Evolutionary conservation across 2,888 invertebrate genomes (phyloP), one percentile per base, ranked within the genome.

Genomic region (Seira sanloemensis): DNA sequence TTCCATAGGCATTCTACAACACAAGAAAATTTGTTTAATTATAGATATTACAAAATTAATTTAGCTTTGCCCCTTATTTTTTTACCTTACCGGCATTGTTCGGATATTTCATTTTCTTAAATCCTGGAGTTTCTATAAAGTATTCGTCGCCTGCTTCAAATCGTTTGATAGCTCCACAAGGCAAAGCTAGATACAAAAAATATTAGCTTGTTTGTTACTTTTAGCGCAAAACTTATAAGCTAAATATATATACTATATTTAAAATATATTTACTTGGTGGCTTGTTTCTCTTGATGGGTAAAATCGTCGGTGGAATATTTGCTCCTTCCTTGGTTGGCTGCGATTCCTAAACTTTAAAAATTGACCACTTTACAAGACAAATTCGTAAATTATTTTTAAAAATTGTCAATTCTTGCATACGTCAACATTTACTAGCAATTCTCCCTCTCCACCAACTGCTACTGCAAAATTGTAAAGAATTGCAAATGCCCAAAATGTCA

Each of bases 111-210:
- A 72, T 76, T 74, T 86, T 86, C 18, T 75, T 83, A 78, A 87
- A 89, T 18, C 84, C 85, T 19, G 87, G 88, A 75, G 86, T 89
- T 65, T 89, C 86, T 54, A 89, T 87, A 16, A 79, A 67, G n/a
- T 84, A 81, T 62, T 86, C 85, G 68, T 88, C 85, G 50, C 81
- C 81, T 16, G 81, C 71, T 21, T 27, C 21, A 1, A 88, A 19
- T 0, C 58, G 2, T 46, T 71, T 72, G n/a, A n/a, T 23, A 12
- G 88, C 74, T 2, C 84, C 86, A 19, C 87, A 88, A 9, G 88
- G 88, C 67, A 87, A 27, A 9, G 19, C 79, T 80, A 69, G 0
- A n/a, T n/a, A n/a, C 25, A 19, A 67, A 37, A 2, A 19, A 5
- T 9, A 9, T 37, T 37, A 37, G 37, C 37, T 12, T 37, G 12